A percentile compares a stretch with the other conserved stretches of the same genome.
These are phyloP conservation scores for Nansenia antarctica DNA, from an alignment of 2,113 vertebrate species.

Conservation along the genomic window DNA sequence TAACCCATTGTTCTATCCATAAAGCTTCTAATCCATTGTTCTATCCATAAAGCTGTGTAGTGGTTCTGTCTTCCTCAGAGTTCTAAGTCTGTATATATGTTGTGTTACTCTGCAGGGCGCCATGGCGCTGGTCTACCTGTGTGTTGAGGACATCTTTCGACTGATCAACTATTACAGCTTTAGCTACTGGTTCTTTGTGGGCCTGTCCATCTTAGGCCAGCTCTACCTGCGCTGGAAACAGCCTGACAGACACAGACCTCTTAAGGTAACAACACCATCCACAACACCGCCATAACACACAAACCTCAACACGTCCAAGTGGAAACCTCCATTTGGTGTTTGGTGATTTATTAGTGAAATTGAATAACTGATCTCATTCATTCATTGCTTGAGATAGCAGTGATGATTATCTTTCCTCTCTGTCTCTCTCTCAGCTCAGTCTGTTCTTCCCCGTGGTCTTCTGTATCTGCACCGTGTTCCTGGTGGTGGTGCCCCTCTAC, in stretches of 20 bases:
- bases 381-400: background rate
- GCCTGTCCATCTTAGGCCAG: slow-evolving; percentile 89
- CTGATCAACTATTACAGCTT: slow-evolving; percentile 96
- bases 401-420: background rate
- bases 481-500: slow-evolving; percentile 90
- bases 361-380: background rate
- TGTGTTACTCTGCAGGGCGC: slow-evolving; percentile 69
- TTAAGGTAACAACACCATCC: slow-evolving; percentile 76
- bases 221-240: slow-evolving; percentile 91
- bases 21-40: background rate
- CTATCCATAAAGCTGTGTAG: too few species aligned
- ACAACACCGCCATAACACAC: background rate
- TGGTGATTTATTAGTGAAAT: background rate
- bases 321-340: background rate
- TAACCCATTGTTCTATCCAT: background rate
- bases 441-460: slow-evolving; percentile 87
- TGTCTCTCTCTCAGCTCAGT: slow-evolving; percentile 77
- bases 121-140: slow-evolving; percentile 89
- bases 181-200: slow-evolving; percentile 96
- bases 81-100: background rate
- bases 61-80: too few species aligned
- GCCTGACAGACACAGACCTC: slow-evolving; percentile 79
- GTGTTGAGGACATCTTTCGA: slow-evolving; percentile 90
- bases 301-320: background rate
- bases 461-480: slow-evolving; percentile 88